Conservation (phyloP, 2,113 vertebrate species). For the Cheilinus undulatus region DNA sequence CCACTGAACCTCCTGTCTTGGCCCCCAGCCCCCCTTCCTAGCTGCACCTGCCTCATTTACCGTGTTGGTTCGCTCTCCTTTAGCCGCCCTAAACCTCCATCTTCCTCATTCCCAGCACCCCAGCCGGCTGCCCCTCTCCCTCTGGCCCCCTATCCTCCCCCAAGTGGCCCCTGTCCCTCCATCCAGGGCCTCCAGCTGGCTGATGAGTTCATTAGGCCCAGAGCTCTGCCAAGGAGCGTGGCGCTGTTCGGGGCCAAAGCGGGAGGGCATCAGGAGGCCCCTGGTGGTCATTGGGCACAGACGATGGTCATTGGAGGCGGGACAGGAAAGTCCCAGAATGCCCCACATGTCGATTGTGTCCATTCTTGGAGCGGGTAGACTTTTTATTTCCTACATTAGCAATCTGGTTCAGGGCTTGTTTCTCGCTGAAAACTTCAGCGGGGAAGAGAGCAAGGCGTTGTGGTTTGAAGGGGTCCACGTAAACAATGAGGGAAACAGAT, state of each 20-base stretch:
- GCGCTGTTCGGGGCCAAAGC: constrained; percentile 67
- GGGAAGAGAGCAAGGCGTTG: constrained; percentile 45
- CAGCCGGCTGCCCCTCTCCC: constrained; percentile 32
- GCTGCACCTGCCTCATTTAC: constrained; percentile 70
- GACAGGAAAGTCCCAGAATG: constrained; percentile 73
- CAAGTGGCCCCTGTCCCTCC: constrained; percentile 56
- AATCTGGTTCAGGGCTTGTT: constrained; percentile 72
- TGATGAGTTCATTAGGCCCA: constrained; percentile 85
- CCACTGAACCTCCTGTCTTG: constrained; percentile 51
- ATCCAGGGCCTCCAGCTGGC: constrained; percentile 83
- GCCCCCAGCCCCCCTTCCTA: constrained; percentile 40
- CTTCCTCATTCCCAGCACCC: constrained; percentile 41
- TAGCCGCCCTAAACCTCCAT: constrained; percentile 36
- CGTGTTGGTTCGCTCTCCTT: constrained; percentile 45
- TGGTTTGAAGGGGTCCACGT: constrained; percentile 70
- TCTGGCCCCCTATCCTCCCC: constrained; percentile 40
- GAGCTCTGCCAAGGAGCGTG: constrained; percentile 79
- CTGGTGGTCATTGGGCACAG: constrained; percentile 75
- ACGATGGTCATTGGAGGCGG: constrained; percentile 66
- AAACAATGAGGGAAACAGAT: constrained; percentile 81
- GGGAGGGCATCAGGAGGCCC: constrained; percentile 72
- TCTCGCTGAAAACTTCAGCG: constrained; percentile 63
- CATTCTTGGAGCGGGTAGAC: constrained; percentile 51
- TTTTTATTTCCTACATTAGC: constrained; percentile 74
- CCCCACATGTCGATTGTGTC: constrained; percentile 70